phyloP scores from a whole-genome alignment of 2,888 invertebrate genomes.

The Adelognathus sp. region DNA sequence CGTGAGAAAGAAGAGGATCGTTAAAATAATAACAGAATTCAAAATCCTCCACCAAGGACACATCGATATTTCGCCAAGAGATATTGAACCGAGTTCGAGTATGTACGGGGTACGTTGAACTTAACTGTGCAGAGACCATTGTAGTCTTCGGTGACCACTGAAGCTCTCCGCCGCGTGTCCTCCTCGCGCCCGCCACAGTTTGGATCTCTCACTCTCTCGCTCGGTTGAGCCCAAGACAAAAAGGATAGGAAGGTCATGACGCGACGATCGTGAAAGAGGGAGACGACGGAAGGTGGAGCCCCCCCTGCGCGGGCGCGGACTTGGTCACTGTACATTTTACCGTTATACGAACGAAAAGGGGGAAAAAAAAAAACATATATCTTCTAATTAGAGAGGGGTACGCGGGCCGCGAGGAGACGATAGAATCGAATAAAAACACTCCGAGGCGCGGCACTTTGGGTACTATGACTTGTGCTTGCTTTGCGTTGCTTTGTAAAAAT shows the following conservation, averaged over 20 bases:
- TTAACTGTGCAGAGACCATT: conserved; percentile 73
- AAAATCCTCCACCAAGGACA: no score
- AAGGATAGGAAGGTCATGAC: conserved; percentile 46
- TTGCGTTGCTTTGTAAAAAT: no score
- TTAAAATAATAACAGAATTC: no score
- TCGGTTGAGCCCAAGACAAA: conserved; percentile 56
- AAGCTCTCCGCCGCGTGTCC: background rate
- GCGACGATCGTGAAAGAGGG: background rate
- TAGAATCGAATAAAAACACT: background rate
- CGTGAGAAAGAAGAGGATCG: no score
- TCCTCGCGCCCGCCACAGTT: background rate
- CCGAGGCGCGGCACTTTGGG: background rate
- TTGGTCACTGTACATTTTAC: background rate
- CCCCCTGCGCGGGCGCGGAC: background rate
- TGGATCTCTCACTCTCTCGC: background rate
- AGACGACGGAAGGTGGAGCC: background rate
- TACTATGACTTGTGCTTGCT: no score
- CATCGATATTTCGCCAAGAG: no score
- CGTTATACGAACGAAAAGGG: background rate
- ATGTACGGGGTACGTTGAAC: conserved; percentile 73
- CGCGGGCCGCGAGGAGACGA: no score
- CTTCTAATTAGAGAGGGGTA: background rate
- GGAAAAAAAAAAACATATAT: background rate
- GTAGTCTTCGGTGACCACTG: conserved; percentile 57
- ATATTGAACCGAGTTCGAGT: conserved; percentile 12